Conservation (phyloP, 2,888 invertebrate genomes). For the Rhabditophanes sp. region DNA sequence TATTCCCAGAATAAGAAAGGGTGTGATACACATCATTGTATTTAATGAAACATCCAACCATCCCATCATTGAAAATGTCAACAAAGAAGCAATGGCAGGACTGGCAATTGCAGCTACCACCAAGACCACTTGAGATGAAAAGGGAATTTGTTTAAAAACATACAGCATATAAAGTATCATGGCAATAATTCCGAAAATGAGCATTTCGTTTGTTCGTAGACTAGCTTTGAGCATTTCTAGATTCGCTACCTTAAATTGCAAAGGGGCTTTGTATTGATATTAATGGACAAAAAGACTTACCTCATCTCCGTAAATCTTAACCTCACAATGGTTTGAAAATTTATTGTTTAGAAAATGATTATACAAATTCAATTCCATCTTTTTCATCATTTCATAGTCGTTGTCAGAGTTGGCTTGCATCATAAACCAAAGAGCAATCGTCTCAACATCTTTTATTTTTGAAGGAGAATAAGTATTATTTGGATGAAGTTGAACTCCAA, state of each 20-base stretch:
- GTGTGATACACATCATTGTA: conserved; percentile 35
- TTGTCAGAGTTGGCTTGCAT: conserved; percentile 14
- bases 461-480: conserved; percentile 14
- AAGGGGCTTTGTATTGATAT: conserved; percentile 4
- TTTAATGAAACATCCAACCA: conserved; percentile 26
- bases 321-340: conserved; percentile 18
- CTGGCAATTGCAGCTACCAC: conserved; percentile 16
- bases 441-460: conserved; percentile 17
- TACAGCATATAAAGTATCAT: conserved; percentile 30
- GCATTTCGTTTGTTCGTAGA: conserved; percentile 22
- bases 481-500: conserved; percentile 18
- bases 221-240: conserved; percentile 35
- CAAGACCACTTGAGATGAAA: conserved; percentile 7
- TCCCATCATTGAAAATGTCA: conserved; percentile 28
- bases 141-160: conserved; percentile 21
- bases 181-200: conserved; percentile 20
- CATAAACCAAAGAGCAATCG: conserved; percentile 35
- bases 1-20: conserved; percentile 36
- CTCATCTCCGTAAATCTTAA: conserved; percentile 34
- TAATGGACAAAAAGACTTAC: conserved; percentile 5
- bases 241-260: conserved; percentile 24
- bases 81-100: conserved; percentile 27
- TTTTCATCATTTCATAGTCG: conserved; percentile 11
- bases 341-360: conserved; percentile 11
- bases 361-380: conserved; percentile 26